Conservation (phyloP, 2,888 invertebrate genomes). For the Apotomis betuletana region DNA sequence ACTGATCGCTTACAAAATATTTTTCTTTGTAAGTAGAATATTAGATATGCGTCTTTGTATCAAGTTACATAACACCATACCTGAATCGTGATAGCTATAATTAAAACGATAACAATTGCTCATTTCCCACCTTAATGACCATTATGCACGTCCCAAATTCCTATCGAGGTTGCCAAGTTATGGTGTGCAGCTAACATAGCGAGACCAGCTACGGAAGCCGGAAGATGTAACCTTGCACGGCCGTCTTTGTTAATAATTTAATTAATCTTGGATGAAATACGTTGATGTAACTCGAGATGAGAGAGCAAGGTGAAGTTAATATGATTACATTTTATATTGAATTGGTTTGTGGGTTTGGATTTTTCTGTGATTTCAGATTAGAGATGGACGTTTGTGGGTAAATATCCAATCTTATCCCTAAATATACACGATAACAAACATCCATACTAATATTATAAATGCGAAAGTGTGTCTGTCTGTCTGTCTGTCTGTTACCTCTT, state of each 20-base stretch:
- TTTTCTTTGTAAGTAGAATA: too few relatives aligned
- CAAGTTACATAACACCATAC: neutral
- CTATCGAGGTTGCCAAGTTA: constrained; percentile 14
- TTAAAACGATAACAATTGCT: constrained; percentile 26
- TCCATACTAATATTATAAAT: too few relatives aligned
- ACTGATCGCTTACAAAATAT: too few relatives aligned
- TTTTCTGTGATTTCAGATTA: too few relatives aligned
- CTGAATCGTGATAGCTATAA: constrained; percentile 9
- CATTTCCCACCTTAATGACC: constrained; percentile 9
- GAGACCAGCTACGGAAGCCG: constrained; percentile 62
- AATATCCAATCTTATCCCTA: too few relatives aligned
- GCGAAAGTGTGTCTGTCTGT: too few relatives aligned
- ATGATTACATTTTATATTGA: too few relatives aligned
- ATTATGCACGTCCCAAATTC: constrained; percentile 11
- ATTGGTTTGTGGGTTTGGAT: too few relatives aligned
- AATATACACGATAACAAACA: too few relatives aligned
- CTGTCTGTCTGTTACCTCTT: too few relatives aligned
- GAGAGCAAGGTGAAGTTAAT: neutral
- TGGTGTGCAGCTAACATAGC: constrained; percentile 47
- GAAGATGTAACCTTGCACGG: constrained; percentile 59
- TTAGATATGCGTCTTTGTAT: too few relatives aligned
- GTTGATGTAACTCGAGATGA: constrained; percentile 3
- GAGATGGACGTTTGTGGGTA: too few relatives aligned
- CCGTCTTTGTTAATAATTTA: constrained; percentile 51
- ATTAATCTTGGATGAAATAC: constrained; percentile 46